Conservation (phyloP, 2,888 invertebrate genomes). For the Amphipoea lucens region DNA sequence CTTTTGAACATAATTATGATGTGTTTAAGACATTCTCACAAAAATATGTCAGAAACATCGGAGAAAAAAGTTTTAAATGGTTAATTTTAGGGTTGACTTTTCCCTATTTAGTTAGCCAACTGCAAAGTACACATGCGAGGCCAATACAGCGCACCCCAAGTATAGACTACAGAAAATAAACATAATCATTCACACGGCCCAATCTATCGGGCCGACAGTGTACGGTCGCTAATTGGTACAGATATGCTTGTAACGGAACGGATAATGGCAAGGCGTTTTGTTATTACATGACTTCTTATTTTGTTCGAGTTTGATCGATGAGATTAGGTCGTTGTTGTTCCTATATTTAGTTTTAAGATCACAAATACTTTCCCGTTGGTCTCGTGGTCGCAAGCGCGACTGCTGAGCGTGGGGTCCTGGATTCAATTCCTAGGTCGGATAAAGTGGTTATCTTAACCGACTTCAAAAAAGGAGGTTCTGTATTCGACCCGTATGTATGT, state of each 20-base stretch:
- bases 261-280: conserved; percentile 57
- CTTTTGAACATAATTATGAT: background rate
- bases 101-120: too few species aligned
- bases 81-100: background rate
- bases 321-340: conserved; percentile 13
- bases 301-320: conserved; percentile 32
- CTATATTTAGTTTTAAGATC: background rate
- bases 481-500: too few species aligned
- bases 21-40: too few species aligned
- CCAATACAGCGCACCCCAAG: conserved; percentile 66
- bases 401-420: too few species aligned
- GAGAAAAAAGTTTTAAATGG: background rate
- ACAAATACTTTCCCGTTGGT: too few species aligned
- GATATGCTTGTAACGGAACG: conserved; percentile 61
- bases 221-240: conserved; percentile 63
- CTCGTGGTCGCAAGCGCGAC: too few species aligned
- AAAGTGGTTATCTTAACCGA: too few species aligned
- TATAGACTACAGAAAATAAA: conserved; percentile 79
- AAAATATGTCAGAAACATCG: too few species aligned
- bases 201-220: conserved; percentile 80
- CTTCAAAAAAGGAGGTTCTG: too few species aligned
- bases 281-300: conserved; percentile 44
- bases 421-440: too few species aligned
- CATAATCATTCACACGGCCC: conserved; percentile 83
- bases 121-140: background rate